A percentile compares a stretch with the other conserved stretches of the same genome.
Evolutionary conservation across 92 coral and sea anemone species (phyloP).

Genomic region (Actinernus sp.): DNA sequence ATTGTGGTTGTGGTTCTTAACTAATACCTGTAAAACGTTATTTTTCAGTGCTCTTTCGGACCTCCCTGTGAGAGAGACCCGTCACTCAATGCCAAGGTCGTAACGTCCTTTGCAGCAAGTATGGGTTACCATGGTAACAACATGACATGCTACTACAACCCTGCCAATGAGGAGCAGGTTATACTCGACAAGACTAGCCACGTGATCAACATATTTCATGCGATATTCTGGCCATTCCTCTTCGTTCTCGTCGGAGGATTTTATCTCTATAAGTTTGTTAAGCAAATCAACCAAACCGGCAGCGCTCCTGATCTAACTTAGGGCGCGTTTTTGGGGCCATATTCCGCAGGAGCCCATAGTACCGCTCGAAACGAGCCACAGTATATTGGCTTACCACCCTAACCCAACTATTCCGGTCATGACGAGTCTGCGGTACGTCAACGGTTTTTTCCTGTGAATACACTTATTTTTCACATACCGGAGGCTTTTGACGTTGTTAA

Average conservation of each 20-base stretch:
- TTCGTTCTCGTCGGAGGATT: slow-evolving; percentile 6
- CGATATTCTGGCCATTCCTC: slow-evolving; percentile 31
- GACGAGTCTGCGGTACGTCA: too few relatives aligned
- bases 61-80: slow-evolving; percentile 17
- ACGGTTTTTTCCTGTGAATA: too few relatives aligned
- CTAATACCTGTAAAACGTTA: too few relatives aligned
- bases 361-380: too few relatives aligned
- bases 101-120: slow-evolving; percentile 4
- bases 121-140: slow-evolving; percentile 22
- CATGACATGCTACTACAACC: slow-evolving; percentile 34
- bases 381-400: too few relatives aligned
- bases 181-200: slow-evolving; percentile 16
- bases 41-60: slow-evolving; percentile 19
- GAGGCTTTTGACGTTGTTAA: too few relatives aligned
- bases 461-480: too few relatives aligned
- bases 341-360: too few relatives aligned
- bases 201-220: slow-evolving; percentile 29
- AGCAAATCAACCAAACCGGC: background rate
- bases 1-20: too few relatives aligned
- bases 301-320: too few relatives aligned
- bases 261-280: slow-evolving; percentile 15
- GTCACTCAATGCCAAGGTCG: slow-evolving; percentile 9
- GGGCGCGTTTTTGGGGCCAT: too few relatives aligned
- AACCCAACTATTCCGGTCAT: too few relatives aligned
- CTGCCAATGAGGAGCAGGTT: slow-evolving; percentile 16